phyloP scores from a whole-genome alignment of 2,888 invertebrate species.

The Chrysolina americana region DNA sequence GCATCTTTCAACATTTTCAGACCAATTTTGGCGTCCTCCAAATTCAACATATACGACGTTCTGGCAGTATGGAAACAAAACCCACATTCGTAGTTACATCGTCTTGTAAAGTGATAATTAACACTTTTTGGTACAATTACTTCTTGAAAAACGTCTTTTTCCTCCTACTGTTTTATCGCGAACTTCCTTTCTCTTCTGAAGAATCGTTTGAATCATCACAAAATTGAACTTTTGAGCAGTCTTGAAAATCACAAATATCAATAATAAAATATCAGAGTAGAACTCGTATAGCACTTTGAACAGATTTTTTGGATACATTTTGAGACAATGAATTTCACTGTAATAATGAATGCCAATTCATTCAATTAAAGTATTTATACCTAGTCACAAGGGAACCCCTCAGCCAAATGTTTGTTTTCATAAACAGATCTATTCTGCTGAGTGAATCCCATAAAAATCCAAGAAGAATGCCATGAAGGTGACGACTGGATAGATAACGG shows the following conservation, averaged over 20 bases:
- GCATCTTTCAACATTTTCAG: constrained; percentile 66
- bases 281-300: neutral
- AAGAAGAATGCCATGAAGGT: neutral
- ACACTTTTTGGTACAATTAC: constrained; percentile 65
- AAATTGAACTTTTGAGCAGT: neutral
- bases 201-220: neutral
- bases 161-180: neutral
- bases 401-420: neutral
- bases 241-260: neutral
- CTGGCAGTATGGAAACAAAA: constrained; percentile 74
- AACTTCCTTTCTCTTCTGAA: neutral
- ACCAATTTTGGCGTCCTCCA: constrained; percentile 70
- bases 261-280: neutral
- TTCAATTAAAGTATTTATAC: neutral
- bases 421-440: neutral
- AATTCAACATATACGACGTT: constrained; percentile 69
- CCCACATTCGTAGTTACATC: constrained; percentile 72
- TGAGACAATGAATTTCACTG: neutral
- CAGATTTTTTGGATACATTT: neutral
- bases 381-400: constrained; percentile 8
- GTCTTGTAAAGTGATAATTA: constrained; percentile 72
- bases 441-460: constrained; percentile 15
- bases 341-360: neutral
- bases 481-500: neutral
- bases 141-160: neutral